A percentile compares a stretch with the other conserved stretches of the same genome.
Evolutionary conservation across 2,797 vertebrate genomes (phyloP).

Genomic region (Oreortyx pictus): DNA sequence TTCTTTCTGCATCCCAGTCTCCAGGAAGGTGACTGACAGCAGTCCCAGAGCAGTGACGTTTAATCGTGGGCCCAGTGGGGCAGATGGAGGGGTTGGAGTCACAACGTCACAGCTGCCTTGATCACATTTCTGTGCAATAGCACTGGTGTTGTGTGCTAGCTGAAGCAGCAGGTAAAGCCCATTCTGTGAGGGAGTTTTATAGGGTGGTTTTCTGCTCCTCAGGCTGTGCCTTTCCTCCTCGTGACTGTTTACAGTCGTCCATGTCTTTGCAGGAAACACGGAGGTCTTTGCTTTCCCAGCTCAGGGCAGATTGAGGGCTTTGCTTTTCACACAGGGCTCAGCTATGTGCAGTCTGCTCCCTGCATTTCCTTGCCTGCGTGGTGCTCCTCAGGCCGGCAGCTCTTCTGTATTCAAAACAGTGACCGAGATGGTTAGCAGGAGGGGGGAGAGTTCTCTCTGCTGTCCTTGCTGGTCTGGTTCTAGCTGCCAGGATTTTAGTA

Average conservation of each 20-base stretch:
- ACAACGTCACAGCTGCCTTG: not conserved
- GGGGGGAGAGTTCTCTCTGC: not conserved
- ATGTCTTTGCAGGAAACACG: not conserved
- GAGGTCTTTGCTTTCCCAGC: not conserved
- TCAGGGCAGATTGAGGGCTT: not conserved
- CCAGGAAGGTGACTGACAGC: not conserved
- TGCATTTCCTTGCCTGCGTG: not conserved
- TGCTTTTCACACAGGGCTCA: not conserved
- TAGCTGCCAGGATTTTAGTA: not conserved
- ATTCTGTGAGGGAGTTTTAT: not conserved
- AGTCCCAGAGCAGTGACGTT: not conserved
- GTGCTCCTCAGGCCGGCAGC: not conserved
- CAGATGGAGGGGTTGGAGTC: not conserved
- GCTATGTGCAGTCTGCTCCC: not conserved
- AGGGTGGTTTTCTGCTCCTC: not conserved
- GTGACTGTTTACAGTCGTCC: not conserved
- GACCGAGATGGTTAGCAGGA: not conserved
- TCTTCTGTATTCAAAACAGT: not conserved
- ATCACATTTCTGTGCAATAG: not conserved
- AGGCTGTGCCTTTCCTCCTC: not conserved
- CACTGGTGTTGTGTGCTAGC: fast-evolving
- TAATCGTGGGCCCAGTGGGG: not conserved
- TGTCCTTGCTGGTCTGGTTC: not conserved
- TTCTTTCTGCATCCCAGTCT: not conserved
- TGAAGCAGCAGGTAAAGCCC: not conserved